A percentile compares a stretch with the other conserved stretches of the same genome.
phyloP scores from a whole-genome alignment of 2,797 vertebrate genomes.

The Pseudochromis fuscus region DNA sequence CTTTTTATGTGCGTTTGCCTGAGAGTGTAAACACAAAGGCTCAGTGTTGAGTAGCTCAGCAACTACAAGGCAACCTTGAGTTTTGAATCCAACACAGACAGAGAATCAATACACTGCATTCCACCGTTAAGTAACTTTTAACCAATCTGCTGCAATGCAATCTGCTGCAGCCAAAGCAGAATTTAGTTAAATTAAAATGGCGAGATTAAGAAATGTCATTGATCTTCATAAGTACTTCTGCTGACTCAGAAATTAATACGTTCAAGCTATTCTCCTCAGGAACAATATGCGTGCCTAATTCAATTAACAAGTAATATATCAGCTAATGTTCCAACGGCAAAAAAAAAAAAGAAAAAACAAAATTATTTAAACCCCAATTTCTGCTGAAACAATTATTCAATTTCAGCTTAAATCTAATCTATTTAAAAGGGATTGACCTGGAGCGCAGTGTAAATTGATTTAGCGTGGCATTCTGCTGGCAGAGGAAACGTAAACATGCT shows the following conservation, averaged over 20 bases:
- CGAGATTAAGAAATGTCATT: slow-evolving; percentile 37
- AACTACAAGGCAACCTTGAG: slow-evolving; percentile 18
- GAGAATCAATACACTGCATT: neutral
- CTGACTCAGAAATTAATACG: slow-evolving; percentile 35
- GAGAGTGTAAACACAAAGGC: slow-evolving; percentile 24
- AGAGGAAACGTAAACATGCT: slow-evolving; percentile 66
- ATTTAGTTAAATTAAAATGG: slow-evolving; percentile 32
- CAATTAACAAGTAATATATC: slow-evolving; percentile 60
- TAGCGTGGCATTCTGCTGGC: slow-evolving; percentile 53
- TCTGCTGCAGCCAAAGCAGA: slow-evolving; percentile 35
- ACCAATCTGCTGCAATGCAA: slow-evolving; percentile 18
- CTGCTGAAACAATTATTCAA: slow-evolving; percentile 48
- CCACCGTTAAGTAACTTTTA: slow-evolving; percentile 12
- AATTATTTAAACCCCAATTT: slow-evolving; percentile 47
- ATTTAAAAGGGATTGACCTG: slow-evolving; percentile 54
- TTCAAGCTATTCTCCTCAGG: slow-evolving; percentile 32
- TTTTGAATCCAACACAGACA: neutral
- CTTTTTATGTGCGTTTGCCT: slow-evolving; percentile 18
- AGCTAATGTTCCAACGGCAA: slow-evolving; percentile 18
- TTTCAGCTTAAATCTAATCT: slow-evolving; percentile 58
- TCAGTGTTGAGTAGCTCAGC: neutral
- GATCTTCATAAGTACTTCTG: slow-evolving; percentile 49
- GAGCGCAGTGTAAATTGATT: slow-evolving; percentile 63
- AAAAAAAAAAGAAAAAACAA: slow-evolving; percentile 4
- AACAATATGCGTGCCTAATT: slow-evolving; percentile 60